phyloP scores from a whole-genome alignment of 1,140 invertebrate species.

The Sycophila sp. region DNA sequence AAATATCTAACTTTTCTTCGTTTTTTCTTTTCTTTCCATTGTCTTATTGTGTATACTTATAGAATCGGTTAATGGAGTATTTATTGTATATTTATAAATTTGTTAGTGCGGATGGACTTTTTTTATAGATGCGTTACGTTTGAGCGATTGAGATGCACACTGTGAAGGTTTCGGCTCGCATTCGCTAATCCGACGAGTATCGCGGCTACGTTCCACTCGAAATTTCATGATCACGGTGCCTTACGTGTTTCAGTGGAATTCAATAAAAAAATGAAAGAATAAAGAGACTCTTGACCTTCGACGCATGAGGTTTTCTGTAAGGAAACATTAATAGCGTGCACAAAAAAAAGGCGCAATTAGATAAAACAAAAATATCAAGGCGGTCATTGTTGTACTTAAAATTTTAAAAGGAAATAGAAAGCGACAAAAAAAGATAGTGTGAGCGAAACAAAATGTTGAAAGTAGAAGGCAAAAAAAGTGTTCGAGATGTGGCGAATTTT shows the following conservation, averaged over 20 bases:
- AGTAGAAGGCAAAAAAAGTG: conserved; percentile 27
- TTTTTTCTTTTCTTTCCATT: too few relatives aligned
- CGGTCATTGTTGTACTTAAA: not conserved
- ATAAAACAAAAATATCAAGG: not conserved
- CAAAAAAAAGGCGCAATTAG: not conserved
- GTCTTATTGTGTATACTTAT: too few relatives aligned
- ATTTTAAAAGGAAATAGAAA: not conserved
- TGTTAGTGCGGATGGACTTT: too few relatives aligned
- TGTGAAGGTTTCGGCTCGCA: too few relatives aligned
- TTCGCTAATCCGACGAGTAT: too few relatives aligned
- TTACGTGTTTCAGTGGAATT: conserved; percentile 37
- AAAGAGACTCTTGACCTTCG: too few relatives aligned
- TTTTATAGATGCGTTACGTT: too few relatives aligned
- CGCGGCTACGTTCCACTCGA: conserved; percentile 8
- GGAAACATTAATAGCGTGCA: too few relatives aligned
- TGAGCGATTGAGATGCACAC: too few relatives aligned
- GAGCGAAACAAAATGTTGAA: conserved; percentile 23
- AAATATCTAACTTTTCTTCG: too few relatives aligned
- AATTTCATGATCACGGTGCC: conserved; percentile 39
- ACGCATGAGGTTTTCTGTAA: not conserved
- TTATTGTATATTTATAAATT: too few relatives aligned
- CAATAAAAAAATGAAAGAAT: not conserved
- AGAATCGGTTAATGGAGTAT: too few relatives aligned
- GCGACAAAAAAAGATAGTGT: not conserved
- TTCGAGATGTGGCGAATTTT: conserved; percentile 8